Evolutionary conservation across 2,888 invertebrate genomes (phyloP), one percentile per base, ranked within the genome.

Genomic region (Chrysolina oricalcia): DNA sequence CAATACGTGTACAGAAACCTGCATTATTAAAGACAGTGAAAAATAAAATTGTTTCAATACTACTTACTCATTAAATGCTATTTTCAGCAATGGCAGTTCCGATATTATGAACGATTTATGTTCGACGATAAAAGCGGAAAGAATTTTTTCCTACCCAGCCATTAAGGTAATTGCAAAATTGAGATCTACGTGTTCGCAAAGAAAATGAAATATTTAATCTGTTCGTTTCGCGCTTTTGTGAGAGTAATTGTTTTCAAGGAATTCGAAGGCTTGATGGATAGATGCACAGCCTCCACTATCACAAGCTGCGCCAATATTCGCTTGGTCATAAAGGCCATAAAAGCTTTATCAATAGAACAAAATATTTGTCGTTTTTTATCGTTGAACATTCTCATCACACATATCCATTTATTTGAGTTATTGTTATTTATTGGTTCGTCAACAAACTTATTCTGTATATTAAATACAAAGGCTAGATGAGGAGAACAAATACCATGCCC

Each of bases 151-250:
- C 40, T 40, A n/a, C 53, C 65, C 46, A 8, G 68, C 72, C 74
- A 74, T 72, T 77, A 77, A 70, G 56, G 67, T 74, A 74, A 76
- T 76, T 76, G 76, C 72, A 70, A 76, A 76, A 74, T 76, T 64
- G 73, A 69, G 74, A 73, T 77, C 66, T 74, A 72, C 72, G 75
- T 72, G 71, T 64, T 46, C 15, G 27, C 48, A 56, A 72, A 53
- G 64, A 72, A 79, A 74, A 80, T 80, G 79, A 81, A 82, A 81
- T 79, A 80, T 78, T 80, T 76, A 81, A 78, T 78, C 76, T 70
- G 67, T 56, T 70, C 67, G 46, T 78, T 81, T 81, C 78, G 64
- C 70, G 48, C 70, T 74, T 66, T 74, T 72, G 66, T 72, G 21
- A 46, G 21, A 50, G 73, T 75, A 77, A 75, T 73, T 75, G 73